Percentiles rank a stretch among this genome's conserved stretches.
phyloP scores from a whole-genome alignment of 1,140 invertebrate species.

The Caenorhabditis briggsae region DNA sequence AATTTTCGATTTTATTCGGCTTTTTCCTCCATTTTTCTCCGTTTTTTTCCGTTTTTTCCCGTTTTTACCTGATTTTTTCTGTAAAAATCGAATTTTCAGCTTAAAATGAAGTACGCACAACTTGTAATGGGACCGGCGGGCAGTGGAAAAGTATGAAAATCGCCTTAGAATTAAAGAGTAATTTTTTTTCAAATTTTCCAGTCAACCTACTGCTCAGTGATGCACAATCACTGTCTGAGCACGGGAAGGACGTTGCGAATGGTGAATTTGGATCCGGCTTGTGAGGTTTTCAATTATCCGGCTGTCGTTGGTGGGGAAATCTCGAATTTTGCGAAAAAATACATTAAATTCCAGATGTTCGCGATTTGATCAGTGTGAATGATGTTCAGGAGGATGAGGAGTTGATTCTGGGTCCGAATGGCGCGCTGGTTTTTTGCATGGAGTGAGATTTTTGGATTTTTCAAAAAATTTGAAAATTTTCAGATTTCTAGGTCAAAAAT shows the following conservation, averaged over 20 bases:
- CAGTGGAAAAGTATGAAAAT: constrained; percentile 86
- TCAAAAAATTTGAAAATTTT: neutral
- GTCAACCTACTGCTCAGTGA: constrained; percentile 94
- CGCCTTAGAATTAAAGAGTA: constrained; percentile 71
- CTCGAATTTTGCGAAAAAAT: neutral
- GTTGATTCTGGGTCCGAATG: constrained; percentile 95
- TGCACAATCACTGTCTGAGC: constrained; percentile 87
- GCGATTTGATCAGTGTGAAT: constrained; percentile 92
- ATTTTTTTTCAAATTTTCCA: constrained; percentile 78
- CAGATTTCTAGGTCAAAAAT: too few species aligned
- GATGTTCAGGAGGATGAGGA: constrained; percentile 97
- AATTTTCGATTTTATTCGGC: neutral
- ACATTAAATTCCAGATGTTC: constrained; percentile 83
- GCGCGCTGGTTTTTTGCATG: constrained; percentile 95
- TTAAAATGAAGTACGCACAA: constrained; percentile 84
- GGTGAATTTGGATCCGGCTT: constrained; percentile 96
- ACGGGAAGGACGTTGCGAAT: constrained; percentile 86
- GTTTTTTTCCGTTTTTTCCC: neutral
- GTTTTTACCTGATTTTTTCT: neutral
- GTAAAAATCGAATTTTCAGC: neutral
- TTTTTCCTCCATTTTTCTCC: neutral
- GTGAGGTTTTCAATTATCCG: constrained; percentile 93
- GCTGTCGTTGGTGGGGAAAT: constrained; percentile 82
- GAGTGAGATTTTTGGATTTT: constrained; percentile 80
- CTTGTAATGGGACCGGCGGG: constrained; percentile 94